Base-by-base conservation (phyloP, 2,888 invertebrate species). In the Stratiomys singularior region DNA sequence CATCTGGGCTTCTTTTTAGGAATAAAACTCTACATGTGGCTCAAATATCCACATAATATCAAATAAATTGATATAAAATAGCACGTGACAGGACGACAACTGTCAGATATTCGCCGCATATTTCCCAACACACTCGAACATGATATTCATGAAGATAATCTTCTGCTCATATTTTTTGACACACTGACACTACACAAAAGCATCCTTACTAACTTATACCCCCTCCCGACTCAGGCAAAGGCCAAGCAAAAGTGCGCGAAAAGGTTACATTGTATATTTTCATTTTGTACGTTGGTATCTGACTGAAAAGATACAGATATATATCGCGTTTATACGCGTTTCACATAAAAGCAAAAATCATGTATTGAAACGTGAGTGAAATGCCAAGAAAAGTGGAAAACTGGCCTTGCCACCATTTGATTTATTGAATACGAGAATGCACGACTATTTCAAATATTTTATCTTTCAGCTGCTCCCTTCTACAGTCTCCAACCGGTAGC, bases 341-440 rank as follows among this genome's bases (percentile, higher is more conserved):
- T 74, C 74, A 23, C n/a, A 72, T 30, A 74, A 74, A 74, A 37
- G 74, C 74, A 60, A 37, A 74, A 74, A 74, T 74, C 74, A 74
- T 74, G 74, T 37, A 58, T 74, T 74, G 74, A 58, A 74, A 74
- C 74, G 74, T 74, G 74, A 74, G 58, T 58, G 74, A 74, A 74
- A 74, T 74, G 4, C 60, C 30, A 72, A 72, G 74, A 23, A 74
- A 58, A 60, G 37, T 23, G 23, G 74, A 74, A 69, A 74, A 74
- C 74, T 74, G 74, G 58, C 74, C 58, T 60, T 37, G 58, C 30
- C 44, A 60, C 23, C 13, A 21, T 74, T 74, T 74, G 74, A 74
- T 74, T 74, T 58, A 74, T 74, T 74, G 58, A 74, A 74, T 74
- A 21, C 58, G 18, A n/a, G 23, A 74, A 74, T 74, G 60, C 52